phyloP scores from a whole-genome alignment of 2,113 vertebrate species.

The Clarias macrocephalus region DNA sequence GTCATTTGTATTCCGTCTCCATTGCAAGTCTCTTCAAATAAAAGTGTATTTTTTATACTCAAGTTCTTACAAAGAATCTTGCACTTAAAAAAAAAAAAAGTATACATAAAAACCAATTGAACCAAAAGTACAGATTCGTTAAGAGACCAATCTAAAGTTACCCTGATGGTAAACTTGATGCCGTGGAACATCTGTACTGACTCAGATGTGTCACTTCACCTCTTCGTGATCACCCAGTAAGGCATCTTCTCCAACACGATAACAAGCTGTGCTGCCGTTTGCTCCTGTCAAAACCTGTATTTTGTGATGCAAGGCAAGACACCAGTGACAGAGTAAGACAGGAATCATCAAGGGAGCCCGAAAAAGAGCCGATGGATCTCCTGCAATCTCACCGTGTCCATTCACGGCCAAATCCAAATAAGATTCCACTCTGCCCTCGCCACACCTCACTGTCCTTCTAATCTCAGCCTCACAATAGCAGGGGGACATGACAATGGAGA shows the following conservation, averaged over 20 bases:
- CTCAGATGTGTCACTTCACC: slow-evolving; percentile 33
- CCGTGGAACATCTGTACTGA: slow-evolving; percentile 30
- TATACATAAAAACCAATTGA: background rate
- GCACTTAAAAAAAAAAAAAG: background rate
- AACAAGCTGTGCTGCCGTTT: slow-evolving; percentile 23
- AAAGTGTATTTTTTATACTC: background rate
- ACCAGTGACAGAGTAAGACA: slow-evolving; percentile 19
- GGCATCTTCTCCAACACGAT: slow-evolving; percentile 26
- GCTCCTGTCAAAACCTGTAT: slow-evolving; percentile 36
- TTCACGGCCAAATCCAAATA: slow-evolving; percentile 59
- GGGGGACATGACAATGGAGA: slow-evolving; percentile 57
- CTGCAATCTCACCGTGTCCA: slow-evolving; percentile 47
- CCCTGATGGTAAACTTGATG: slow-evolving; percentile 10
- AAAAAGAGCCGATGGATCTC: slow-evolving; percentile 40
- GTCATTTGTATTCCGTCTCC: background rate
- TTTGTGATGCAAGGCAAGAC: slow-evolving; percentile 28
- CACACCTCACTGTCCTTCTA: slow-evolving; percentile 50
- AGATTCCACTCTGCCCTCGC: slow-evolving; percentile 55
- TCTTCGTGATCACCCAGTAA: slow-evolving; percentile 36
- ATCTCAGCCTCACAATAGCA: slow-evolving; percentile 59
- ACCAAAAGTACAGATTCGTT: background rate
- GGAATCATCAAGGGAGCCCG: slow-evolving; percentile 34
- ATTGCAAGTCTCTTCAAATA: background rate
- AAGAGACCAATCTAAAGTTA: slow-evolving; percentile 14
- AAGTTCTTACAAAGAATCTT: background rate